Evolutionary conservation across 2,797 vertebrate species (phyloP), one percentile per base, ranked within the genome.

Genomic region (Macropodus opercularis): DNA sequence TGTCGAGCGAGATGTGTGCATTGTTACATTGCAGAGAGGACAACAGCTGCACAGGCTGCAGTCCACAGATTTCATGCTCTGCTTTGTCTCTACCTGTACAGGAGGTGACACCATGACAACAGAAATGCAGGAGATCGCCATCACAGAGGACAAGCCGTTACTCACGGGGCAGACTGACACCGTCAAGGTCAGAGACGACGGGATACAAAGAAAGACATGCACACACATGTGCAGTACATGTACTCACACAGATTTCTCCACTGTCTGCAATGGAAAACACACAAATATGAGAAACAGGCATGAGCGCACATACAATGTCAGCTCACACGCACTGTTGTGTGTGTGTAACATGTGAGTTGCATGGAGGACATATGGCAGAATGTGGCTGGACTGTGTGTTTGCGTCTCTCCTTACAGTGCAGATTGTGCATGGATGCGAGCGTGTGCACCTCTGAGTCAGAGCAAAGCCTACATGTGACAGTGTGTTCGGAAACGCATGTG

Each of bases 41-140:
- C 9, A 12, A 14, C 22, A 23, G 10, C 21, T 14, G 12, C 17
- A 18, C 18, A 23, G 24, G 19, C 18, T 5, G 14, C 21, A 22
- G 22, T 5, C 9, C 6, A 3, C 29, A 9, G 14, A 48, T 53
- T 24, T 12, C 11, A 56, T 18, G 26, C 54, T 61, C 42, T 9
- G 4, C 0, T 68, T 42, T 74, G 18, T 68, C 59, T 47, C n/a
- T 24, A 17, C 49, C 53, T 14, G 5, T 19, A 27, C 72, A 91
- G 91, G 85, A 87, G 72, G 81, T 51, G 79, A 80, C 76, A 68
- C 72, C 85, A 97, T 97, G 95, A 93, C 95, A 7, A 91, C 92
- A 2, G 95, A 96, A 77, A 93, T 96, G 89, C 95, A 95, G 82
- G 94, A 95, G 83, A 94, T 96, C 48, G 91, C 94, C 89, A 95